Base-by-base conservation (phyloP, 2,888 invertebrate species). In the Phanerotoma sp. region DNA sequence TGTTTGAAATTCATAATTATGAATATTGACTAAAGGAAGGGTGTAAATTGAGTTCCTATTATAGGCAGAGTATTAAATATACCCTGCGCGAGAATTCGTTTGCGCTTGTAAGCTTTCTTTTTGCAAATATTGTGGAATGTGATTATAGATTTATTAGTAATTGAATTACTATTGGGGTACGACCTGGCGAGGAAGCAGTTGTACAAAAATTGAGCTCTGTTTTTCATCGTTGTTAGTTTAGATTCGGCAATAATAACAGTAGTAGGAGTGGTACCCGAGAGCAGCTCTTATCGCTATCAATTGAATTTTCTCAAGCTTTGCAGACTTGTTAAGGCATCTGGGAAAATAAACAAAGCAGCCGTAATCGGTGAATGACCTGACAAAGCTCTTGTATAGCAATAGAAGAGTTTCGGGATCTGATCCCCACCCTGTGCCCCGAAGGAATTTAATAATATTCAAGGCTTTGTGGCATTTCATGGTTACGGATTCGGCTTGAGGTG, bases 201-300 rank as follows among this genome's bases (percentile, higher is more conserved):
- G 3, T 5, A 6, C 3, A 44, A 7, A 9, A 2, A 30, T 7
- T n/a, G 7, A 15, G 30, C 30, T 4, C 11, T 1, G n/a, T 11
- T 4, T 18, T 11, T 3, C 30, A 21, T 21, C 5, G 20, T 4
- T 30, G 30, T 25, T 16, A 56, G 46, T 16, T 56, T 56, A 5
- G 51, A 48, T 15, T 56, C 52, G 2, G 47, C 51, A 7, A 56
- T 13, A 0, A 51, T 13, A 3, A 56, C 37, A 13, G 51, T 48
- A 1, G 48, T 51, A 5, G 51, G 48, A 7, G 51, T 56, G 13
- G 15, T 21, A 44, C 1, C 51, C 45, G 2, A 38, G 15, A 10
- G 35, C 38, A 5, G 13, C 2, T 33, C 56, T 16, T 6, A 51
- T 56, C 10, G 35, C 48, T 42, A 44, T 1, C 42, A 18, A 28